These are phyloP conservation scores for Chrysolina haemoptera DNA, from an alignment of 2,888 invertebrate species.

Conservation along the genomic window DNA sequence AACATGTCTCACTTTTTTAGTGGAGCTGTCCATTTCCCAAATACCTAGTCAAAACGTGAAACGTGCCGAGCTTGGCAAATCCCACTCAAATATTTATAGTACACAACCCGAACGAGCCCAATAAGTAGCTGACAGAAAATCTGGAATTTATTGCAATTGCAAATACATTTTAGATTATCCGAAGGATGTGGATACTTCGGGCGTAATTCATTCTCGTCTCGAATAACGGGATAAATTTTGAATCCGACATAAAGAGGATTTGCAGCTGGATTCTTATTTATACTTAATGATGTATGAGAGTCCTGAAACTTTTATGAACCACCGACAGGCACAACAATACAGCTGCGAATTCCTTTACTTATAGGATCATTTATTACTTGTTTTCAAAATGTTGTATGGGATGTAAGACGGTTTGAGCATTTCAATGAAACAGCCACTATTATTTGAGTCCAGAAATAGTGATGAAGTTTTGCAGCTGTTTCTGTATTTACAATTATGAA, in stretches of 20 bases:
- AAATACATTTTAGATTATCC: slow-evolving; percentile 51
- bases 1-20: slow-evolving; percentile 61
- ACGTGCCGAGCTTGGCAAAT: slow-evolving; percentile 56
- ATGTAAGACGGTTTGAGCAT: no score
- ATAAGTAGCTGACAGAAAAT: slow-evolving; percentile 58
- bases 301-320: slow-evolving; percentile 5
- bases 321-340: not conserved
- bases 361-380: not conserved
- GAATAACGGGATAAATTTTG: slow-evolving; percentile 48
- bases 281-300: not conserved
- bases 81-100: slow-evolving; percentile 57
- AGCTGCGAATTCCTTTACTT: not conserved
- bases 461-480: no score
- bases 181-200: slow-evolving; percentile 44
- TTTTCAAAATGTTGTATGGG: not conserved
- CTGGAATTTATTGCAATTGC: slow-evolving; percentile 54
- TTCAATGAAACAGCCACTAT: no score
- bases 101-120: slow-evolving; percentile 53
- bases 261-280: slow-evolving; percentile 40
- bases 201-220: slow-evolving; percentile 46
- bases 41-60: slow-evolving; percentile 63
- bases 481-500: no score
- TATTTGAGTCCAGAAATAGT: no score
- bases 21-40: slow-evolving; percentile 64
- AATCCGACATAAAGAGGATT: slow-evolving; percentile 48